These are phyloP conservation scores for Calcarius lapponicus DNA, from an alignment of 2,797 vertebrate species.

Conservation along the genomic window DNA sequence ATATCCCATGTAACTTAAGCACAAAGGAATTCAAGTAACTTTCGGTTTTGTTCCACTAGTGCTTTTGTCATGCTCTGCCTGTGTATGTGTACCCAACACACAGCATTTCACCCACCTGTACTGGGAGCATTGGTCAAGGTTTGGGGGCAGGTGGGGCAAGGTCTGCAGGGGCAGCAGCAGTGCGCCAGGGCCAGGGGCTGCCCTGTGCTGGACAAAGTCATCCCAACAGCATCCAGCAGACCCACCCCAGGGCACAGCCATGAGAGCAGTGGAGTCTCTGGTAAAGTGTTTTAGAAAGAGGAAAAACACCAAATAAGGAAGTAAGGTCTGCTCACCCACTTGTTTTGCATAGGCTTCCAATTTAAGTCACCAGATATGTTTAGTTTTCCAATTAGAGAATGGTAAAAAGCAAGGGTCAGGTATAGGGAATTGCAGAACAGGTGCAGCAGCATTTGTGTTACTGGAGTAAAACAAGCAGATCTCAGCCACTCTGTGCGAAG, in stretches of 20 bases:
- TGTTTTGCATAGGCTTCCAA: background rate
- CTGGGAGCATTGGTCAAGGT: background rate
- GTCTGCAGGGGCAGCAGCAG: background rate
- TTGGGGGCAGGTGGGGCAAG: background rate
- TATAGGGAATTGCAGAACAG: background rate
- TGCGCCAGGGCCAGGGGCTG: background rate
- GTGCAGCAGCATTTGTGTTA: background rate
- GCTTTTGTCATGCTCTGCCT: background rate
- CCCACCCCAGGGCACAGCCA: background rate
- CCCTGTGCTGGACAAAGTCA: background rate
- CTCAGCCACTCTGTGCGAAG: background rate
- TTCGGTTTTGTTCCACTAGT: background rate
- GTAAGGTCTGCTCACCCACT: background rate
- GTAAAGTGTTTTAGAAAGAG: background rate
- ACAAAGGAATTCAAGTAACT: background rate
- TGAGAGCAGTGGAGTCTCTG: fast-evolving
- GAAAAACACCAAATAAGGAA: background rate
- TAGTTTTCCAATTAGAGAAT: background rate
- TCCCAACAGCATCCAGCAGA: background rate
- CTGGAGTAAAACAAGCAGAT: background rate
- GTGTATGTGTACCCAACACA: background rate
- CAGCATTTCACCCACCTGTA: background rate
- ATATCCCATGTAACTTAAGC: background rate
- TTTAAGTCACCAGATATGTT: background rate
- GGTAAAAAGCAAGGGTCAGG: background rate